phyloP scores from a whole-genome alignment of 1,140 invertebrate genomes.

The Sminthurides bifidus region DNA sequence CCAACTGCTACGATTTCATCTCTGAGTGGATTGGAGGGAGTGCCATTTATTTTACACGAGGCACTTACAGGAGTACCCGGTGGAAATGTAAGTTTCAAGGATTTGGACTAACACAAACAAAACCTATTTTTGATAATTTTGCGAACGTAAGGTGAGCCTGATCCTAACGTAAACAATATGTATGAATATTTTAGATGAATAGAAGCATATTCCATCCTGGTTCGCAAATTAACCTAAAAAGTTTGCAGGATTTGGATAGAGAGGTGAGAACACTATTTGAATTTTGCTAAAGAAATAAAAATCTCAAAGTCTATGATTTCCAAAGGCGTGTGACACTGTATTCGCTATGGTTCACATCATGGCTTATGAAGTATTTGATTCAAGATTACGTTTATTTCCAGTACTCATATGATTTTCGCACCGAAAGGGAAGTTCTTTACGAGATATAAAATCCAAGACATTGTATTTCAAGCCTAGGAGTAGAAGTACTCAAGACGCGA shows the following conservation, averaged over 20 bases:
- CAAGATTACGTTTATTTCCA: slow-evolving; percentile 9
- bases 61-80: slow-evolving; percentile 8
- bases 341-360: too few species aligned
- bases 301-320: not conserved
- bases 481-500: too few species aligned
- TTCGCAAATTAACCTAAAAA: slow-evolving; percentile 8
- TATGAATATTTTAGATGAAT: too few species aligned
- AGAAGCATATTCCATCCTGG: too few species aligned
- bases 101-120: not conserved
- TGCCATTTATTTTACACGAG: slow-evolving; percentile 25
- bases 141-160: not conserved
- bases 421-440: slow-evolving; percentile 23
- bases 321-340: not conserved
- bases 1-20: not conserved
- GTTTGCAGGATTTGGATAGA: slow-evolving; percentile 18
- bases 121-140: not conserved
- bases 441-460: too few species aligned
- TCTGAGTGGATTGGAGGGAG: slow-evolving; percentile 19
- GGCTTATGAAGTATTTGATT: not conserved
- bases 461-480: too few species aligned
- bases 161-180: too few species aligned
- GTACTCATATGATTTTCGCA: slow-evolving; percentile 28
- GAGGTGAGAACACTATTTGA: slow-evolving; percentile 13
- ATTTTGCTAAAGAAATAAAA: not conserved
- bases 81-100: not conserved